Evolutionary conservation across 2,797 vertebrate genomes (phyloP), one percentile per base, ranked within the genome.

Genomic region (Notamacropus eugenii): DNA sequence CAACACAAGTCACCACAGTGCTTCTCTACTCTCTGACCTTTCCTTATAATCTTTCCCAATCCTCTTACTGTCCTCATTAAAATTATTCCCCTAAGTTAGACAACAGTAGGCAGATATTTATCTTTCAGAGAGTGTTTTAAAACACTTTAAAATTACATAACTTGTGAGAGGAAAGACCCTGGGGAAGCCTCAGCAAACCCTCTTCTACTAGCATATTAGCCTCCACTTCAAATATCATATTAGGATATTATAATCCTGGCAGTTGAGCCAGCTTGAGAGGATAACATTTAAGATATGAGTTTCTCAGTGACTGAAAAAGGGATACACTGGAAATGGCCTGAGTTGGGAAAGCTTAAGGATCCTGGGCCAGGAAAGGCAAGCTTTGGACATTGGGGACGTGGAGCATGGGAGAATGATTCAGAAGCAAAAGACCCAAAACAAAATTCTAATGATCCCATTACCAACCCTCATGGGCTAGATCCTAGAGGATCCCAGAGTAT

Each of bases 131-230:
- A 22, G 1, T 74, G n/a, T 40, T 67, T 74, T 8, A 40, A 40
- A 67, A 34, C 0, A 74, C 16, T 54, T 54, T 54, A 54, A 54
- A 74, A 2, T 40, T 19, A 74, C 67, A 46, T 24, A 46, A 82
- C 22, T 82, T 82, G 22, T 22, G 14, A 93, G 34, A 59, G 92
- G 93, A 95, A 46, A 50, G 5, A 2, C 40, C 0, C 57, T n/a
- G 28, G 10, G 10, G 0, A 55, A 40, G n/a, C 5, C 55, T 95
- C 96, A 95, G 95, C 82, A 94, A 58, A 95, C 16, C 74, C 54
- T 31, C 11, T 90, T 29, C 22, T 54, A 95, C 55, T 31, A 91
- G 67, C 1, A 55, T 82, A 52, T 92, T 94, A 96, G 34, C 74
- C n/a, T 34, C n/a, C 91, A 31, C 31, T 55, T 94, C n/a, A 93